Evolutionary conservation across 2,113 vertebrate genomes (phyloP), one percentile per base, ranked within the genome.

Genomic region (Eleginops maclovinus): DNA sequence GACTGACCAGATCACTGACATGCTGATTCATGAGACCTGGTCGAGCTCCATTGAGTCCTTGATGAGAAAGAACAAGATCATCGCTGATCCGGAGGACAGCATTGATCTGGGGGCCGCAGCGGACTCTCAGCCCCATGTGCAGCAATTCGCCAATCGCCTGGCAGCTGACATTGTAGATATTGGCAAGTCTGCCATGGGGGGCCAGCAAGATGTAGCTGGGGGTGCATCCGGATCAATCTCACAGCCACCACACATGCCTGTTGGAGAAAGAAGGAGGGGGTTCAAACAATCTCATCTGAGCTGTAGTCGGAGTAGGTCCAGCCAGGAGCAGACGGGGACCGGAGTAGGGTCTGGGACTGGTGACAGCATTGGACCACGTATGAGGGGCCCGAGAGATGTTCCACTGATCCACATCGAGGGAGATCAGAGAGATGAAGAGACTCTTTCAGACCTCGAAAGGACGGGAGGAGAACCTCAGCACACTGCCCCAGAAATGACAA

Each of bases 41-140:
- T 94, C 96, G 0, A 99, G 92, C 72, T 99, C 98, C 1, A 99
- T 99, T 3, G 95, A 99, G 89, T 97, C 98, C 0, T 93, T 99
- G 59, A 99, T 99, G 98, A 94, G 95, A 65, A 98, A 99, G 89
- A 99, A 99, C 91, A 99, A 98, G 91, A 99, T 99, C 66, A 98
- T 99, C 60, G 71, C 75, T 5, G 95, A 96, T 24, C 93, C 95
- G 2, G 90, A 89, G 4, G 95, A 95, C 36, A 89, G 80, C 66
- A 84, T 90, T 19, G 95, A 95, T 1, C 59, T 90, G 15, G 95
- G 95, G 1, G 91, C 88, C 28, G 81, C 79, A 11, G 90, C 86
- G 0, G 94, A 94, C 26, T 94, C 92, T n/a, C 91, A 96, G 66
- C 92, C 90, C 0, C 95, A 95, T 0, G 93, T 93, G 70, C 95